Percentiles rank a stretch among this genome's conserved stretches.
phyloP scores from a whole-genome alignment of 1,140 invertebrate genomes.

The Armadillidium nasatum region DNA sequence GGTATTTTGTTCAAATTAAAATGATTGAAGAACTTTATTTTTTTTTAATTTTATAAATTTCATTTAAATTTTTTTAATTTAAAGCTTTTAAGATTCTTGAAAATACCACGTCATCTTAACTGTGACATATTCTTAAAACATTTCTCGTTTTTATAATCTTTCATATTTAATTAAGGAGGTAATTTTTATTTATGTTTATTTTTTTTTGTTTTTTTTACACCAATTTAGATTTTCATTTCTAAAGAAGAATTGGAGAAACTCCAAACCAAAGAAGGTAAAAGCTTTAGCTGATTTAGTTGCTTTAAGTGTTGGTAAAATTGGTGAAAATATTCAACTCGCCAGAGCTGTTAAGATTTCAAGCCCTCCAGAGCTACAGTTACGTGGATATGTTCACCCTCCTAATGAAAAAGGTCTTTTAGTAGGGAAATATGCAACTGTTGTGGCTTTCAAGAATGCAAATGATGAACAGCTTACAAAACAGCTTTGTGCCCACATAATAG shows the following conservation, averaged over 20 bases:
- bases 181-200: no score
- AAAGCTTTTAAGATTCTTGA: no score
- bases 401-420: conserved; percentile 48
- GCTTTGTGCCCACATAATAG: conserved; percentile 86
- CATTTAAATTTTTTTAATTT: no score
- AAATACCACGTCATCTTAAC: no score
- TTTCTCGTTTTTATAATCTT: no score
- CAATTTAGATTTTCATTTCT: not conserved
- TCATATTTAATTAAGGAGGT: no score
- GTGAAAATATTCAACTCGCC: not conserved
- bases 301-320: not conserved
- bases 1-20: no score
- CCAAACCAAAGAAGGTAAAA: not conserved
- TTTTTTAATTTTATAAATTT: no score
- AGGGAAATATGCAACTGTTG: conserved; percentile 76
- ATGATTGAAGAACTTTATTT: no score
- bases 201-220: not conserved
- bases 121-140: no score
- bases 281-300: not conserved
- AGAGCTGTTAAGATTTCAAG: not conserved
- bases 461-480: conserved; percentile 58
- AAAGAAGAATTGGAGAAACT: not conserved
- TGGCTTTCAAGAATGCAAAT: conserved; percentile 60
- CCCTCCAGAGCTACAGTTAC: conserved; percentile 44
- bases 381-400: conserved; percentile 69